Evolutionary conservation across 2,888 invertebrate genomes (phyloP).

Genomic region (Ennomos erosarius): DNA sequence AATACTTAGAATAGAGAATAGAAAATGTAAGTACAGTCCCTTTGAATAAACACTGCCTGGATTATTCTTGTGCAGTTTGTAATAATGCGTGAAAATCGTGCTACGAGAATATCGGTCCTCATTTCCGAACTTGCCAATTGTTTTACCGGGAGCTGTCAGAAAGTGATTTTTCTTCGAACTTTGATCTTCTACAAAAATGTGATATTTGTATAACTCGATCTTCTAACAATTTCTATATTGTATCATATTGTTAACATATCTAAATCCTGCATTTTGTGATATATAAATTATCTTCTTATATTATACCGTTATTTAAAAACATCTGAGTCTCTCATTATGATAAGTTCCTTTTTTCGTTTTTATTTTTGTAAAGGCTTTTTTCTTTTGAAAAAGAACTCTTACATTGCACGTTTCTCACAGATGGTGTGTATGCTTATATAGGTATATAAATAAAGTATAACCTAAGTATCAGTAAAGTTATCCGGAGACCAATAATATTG

Average conservation of each 20-base stretch:
- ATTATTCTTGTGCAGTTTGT: not conserved
- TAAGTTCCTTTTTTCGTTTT: not conserved
- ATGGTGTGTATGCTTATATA: too few species aligned
- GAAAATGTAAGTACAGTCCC: too few species aligned
- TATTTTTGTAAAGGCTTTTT: too few species aligned
- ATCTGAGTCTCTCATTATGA: slow-evolving; percentile 25
- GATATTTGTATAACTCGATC: slow-evolving; percentile 59
- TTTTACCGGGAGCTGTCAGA: slow-evolving; percentile 1
- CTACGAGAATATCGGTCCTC: not conserved
- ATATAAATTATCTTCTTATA: slow-evolving; percentile 55
- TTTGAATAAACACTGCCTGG: too few species aligned
- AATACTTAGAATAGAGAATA: too few species aligned
- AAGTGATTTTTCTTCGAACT: slow-evolving; percentile 39
- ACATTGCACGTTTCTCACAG: too few species aligned
- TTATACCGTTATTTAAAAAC: slow-evolving; percentile 53
- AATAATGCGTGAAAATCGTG: not conserved
- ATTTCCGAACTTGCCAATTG: slow-evolving; percentile 11
- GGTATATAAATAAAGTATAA: too few species aligned
- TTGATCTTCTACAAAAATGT: slow-evolving; percentile 56
- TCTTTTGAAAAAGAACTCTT: too few species aligned
- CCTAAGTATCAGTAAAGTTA: too few species aligned
- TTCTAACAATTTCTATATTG: slow-evolving; percentile 49
- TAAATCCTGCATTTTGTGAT: slow-evolving; percentile 61
- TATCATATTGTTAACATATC: slow-evolving; percentile 66
- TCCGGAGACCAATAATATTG: too few species aligned